Base-by-base conservation (phyloP, 2,888 invertebrate species). In the Lacanobia oleracea region DNA sequence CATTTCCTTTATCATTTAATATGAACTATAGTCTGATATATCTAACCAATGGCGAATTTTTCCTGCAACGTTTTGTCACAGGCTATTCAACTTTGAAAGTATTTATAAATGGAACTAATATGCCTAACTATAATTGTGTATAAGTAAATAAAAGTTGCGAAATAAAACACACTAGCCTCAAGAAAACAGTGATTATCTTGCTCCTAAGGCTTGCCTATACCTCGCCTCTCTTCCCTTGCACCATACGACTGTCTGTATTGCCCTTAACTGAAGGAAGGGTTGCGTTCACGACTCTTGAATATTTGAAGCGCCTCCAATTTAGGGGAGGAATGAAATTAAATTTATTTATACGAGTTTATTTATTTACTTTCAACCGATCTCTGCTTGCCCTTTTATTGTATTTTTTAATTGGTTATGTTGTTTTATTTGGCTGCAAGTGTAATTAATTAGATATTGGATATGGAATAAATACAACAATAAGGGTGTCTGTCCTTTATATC, bases 281-380 rank as follows among this genome's bases (percentile, higher is more conserved):
- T 95, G 93, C 91, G 93, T 94, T 95, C 95, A 94, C 93, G 93
- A 94, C 93, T 94, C 89, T 91, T 96, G 95, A 95, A 95, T 96
- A 95, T 95, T 96, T 95, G 93, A 95, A 94, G 91, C 91, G 91
- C 89, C 93, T 93, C 91, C 94, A 95, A 95, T 94, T 95, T 94
- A 92, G 91, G 91, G 91, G 92, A 92, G 93, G 93, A 91, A 91
- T 93, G 90, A 95, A 95, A 95, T 95, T 95, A 95, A 96, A 96
- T 95, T 94, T 95, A 95, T 95, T 94, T 94, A 94, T 92, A 91
- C 92, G 90, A 91, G 86, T 93, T 94, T 94, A 94, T 94, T 93
- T 94, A 93, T 93, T 94, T 93, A 93, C 91, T 90, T 87, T 88
- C 80, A 88, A 89, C 84, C 87, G 88, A 91, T 91, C 87, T 89